Base-by-base conservation (phyloP, 2,888 invertebrate genomes). In the Thereva unica region DNA sequence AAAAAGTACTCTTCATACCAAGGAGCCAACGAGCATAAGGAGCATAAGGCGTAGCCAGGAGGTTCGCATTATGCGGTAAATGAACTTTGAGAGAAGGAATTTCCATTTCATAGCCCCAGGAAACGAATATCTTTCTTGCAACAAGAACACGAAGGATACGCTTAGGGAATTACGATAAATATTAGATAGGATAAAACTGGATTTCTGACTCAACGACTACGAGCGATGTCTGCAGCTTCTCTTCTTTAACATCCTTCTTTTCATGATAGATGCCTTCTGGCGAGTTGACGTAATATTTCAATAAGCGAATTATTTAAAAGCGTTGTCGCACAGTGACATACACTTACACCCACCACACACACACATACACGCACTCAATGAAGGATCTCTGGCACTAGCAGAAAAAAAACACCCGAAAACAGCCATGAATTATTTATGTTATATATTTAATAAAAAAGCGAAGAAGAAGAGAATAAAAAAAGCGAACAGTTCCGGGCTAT, bases 291-390 rank as follows among this genome's bases (percentile, higher is more conserved):
- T 66, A 66, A 68, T 63, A 63, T 68, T 68, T 68, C 68, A 68
- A 68, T 68, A 68, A 68, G 55, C 66, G 66, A 68, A 68, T 68
- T 68, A 68, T 68, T 68, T 54, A 68, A 68, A 59, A 66, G 50
- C 49, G 41, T n/a, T n/a, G n/a, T 50, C 35, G 41, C 12, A 50
- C 61, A 50, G 61, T 50, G 38, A 61, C 50, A 61, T 40, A 61
- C 49, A 40, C 49, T 61, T 49, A 41, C 61, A 47, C 45, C 45
- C 37, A 41, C 61, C 41, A 38, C 54, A 4, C 49, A 49, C n/a
- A n/a, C 23, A 23, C 23, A 23, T 23, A 23, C 2, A 23, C 23
- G 23, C 23, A 23, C 2, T 23, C 23, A 23, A 2, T 23, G 23
- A 23, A 23, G 23, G 23, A 23, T 23, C 23, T 23, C 23, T 23